Base-by-base conservation (phyloP, 2,797 vertebrate genomes). In the Gymnocypris eckloni region DNA sequence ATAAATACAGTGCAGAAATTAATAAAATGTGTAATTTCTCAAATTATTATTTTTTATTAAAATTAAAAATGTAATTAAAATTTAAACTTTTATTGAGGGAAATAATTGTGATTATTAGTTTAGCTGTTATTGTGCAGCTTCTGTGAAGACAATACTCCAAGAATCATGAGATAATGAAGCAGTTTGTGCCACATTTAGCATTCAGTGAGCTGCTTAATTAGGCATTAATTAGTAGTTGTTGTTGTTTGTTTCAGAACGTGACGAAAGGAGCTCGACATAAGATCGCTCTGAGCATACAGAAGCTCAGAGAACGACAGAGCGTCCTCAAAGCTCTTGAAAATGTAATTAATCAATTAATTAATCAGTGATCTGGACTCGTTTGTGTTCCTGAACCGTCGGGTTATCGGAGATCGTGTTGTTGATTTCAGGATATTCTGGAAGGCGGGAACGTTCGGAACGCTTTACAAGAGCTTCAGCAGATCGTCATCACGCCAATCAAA, bases 201-300 rank as follows among this genome's bases (percentile, higher is more conserved):
- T 2, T 10, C 9, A 43, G 8, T 43, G 41, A 43, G 43, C 41
- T 43, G 41, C 41, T 43, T 10, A 43, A 10, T 43, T 9, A 43
- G 41, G 73, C 39, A 84, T 79, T 91, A 79, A 76, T 75, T 87
- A 69, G 69, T 52, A 87, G 0, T 89, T 15, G 89, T 28, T 85
- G 33, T 61, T 37, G 86, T 39, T 61, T 91, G 67, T 67, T 79
- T 45, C 90, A 99, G 98, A 99, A 99, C 11, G 98, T 99, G 89
- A 99, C 98, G 83, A 99, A 99, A 95, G 98, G 98, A 56, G 98
- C 98, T 2, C 94, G 98, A 81, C 98, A 99, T 90, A 99, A 99
- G 94, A 99, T 99, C 82, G 98, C 97, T 71, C 92, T 99, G 92
- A 99, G 98, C 92, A 98, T 99, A 91, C 97, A 98, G 95, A 99